Conservation (phyloP, 2,888 invertebrate species). For the Dysmachus trigonus region DNA sequence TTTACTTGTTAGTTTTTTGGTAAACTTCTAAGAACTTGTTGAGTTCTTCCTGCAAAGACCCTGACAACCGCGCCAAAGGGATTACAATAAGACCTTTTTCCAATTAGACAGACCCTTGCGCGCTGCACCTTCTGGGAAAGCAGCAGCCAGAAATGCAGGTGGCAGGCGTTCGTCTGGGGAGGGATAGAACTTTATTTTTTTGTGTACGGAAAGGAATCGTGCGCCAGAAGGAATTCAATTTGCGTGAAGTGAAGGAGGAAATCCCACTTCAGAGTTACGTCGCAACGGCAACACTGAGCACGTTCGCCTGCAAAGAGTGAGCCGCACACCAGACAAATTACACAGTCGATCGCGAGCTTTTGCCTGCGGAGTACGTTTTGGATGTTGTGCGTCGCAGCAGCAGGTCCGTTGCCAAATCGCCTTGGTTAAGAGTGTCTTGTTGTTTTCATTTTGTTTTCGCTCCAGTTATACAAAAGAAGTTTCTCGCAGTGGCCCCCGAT, state of each 20-base stretch:
- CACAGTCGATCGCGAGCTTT: constrained; percentile 49
- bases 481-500: not conserved
- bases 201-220: not conserved
- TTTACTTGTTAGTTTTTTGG: no score
- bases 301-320: not conserved
- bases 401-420: constrained; percentile 5
- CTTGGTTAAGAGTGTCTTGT: not conserved
- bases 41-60: not conserved
- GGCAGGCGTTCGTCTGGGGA: not conserved
- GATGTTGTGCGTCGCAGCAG: constrained; percentile 34
- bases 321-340: constrained; percentile 15
- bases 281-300: constrained; percentile 1
- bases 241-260: not conserved
- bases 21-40: not conserved
- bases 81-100: not conserved
- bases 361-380: constrained; percentile 41
- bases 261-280: not conserved
- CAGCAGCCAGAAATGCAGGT: not conserved
- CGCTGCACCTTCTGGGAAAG: not conserved
- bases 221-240: not conserved
- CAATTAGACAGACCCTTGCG: not conserved
- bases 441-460: not conserved
- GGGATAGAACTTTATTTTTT: not conserved
- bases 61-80: not conserved
- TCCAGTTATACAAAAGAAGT: constrained; percentile 5